phyloP scores from a whole-genome alignment of 2,888 invertebrate species.

The Automeris io region DNA sequence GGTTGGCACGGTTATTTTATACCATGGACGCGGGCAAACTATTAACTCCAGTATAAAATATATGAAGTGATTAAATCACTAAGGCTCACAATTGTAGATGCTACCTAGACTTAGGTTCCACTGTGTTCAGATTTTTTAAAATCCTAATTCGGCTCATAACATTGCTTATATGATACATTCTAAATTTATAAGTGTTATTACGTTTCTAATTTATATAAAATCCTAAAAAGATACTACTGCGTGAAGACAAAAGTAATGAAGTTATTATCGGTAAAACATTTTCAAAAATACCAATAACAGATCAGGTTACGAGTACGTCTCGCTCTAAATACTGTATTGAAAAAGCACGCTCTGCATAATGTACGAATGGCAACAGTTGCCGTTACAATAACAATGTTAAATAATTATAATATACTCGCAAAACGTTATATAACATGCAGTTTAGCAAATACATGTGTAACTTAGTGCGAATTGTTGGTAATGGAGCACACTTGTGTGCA shows the following conservation, averaged over 20 bases:
- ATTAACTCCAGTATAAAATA: no score
- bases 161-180: no score
- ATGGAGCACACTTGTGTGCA: constrained; percentile 6
- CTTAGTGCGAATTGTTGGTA: constrained; percentile 15
- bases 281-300: constrained; percentile 5
- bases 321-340: constrained; percentile 31
- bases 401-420: constrained; percentile 16
- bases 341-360: constrained; percentile 24
- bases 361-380: constrained; percentile 26
- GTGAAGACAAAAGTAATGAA: background rate
- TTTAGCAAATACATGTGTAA: background rate
- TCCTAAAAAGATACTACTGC: no score
- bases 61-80: no score
- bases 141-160: no score
- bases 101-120: no score
- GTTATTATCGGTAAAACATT: background rate
- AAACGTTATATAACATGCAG: constrained; percentile 5
- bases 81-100: no score
- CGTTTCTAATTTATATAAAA: no score
- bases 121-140: no score
- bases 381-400: constrained; percentile 23
- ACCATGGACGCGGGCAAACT: no score
- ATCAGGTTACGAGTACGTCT: constrained; percentile 21
- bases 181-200: no score
- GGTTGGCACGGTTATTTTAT: constrained; percentile 36